These are phyloP conservation scores for Coptodon bakossiorum DNA, from an alignment of 2,113 vertebrate genomes.

Conservation along the genomic window DNA sequence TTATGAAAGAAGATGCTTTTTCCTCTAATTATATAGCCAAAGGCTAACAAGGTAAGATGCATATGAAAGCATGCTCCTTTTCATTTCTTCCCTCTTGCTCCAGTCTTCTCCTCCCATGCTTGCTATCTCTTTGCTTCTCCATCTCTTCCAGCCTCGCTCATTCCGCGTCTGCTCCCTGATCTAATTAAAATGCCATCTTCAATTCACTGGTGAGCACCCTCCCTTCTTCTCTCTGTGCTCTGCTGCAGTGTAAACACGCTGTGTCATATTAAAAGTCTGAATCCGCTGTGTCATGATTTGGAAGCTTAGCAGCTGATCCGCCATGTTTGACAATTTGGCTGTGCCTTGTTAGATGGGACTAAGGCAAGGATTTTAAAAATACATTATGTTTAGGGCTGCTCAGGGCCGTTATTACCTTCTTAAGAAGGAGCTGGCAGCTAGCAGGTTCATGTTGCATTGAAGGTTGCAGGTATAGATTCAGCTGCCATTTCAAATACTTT, in stretches of 20 bases:
- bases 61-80: slow-evolving; percentile 21
- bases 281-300: slow-evolving; percentile 56
- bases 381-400: neutral
- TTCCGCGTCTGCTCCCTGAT: slow-evolving; percentile 40
- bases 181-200: slow-evolving; percentile 66
- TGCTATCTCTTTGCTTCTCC: slow-evolving; percentile 26
- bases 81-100: neutral
- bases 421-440: neutral
- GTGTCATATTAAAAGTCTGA: slow-evolving; percentile 54
- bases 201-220: slow-evolving; percentile 43
- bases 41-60: slow-evolving; percentile 14
- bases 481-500: neutral
- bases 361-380: neutral
- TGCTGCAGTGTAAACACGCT: slow-evolving; percentile 58
- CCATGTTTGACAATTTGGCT: slow-evolving; percentile 39
- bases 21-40: slow-evolving; percentile 22
- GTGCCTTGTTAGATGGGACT: neutral
- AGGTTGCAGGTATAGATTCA: neutral
- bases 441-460: neutral
- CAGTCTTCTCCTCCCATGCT: neutral
- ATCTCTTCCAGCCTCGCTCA: slow-evolving; percentile 9
- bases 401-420: neutral
- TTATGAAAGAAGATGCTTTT: slow-evolving; percentile 19
- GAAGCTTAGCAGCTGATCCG: slow-evolving; percentile 34
- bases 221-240: slow-evolving; percentile 18